Conservation (phyloP, 2,113 vertebrate species). For the Verasper variegatus region DNA sequence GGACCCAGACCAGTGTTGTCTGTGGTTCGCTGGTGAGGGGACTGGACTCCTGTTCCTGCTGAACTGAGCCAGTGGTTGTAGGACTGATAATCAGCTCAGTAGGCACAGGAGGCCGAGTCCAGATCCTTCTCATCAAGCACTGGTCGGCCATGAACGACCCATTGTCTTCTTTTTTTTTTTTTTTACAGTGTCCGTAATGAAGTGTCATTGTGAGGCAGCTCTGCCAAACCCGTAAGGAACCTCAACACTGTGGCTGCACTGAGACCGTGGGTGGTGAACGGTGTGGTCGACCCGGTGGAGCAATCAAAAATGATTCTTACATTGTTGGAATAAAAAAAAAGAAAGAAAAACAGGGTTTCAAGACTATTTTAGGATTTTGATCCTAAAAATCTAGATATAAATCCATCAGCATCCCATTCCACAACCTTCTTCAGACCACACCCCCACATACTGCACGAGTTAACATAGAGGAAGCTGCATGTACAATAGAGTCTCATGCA, state of each 20-base stretch:
- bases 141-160: not conserved
- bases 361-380: slow-evolving; percentile 1
- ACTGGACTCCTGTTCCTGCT: slow-evolving; percentile 99
- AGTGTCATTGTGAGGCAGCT: slow-evolving; percentile 19
- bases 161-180: not conserved
- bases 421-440: not conserved
- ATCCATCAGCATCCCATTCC: slow-evolving; percentile 45
- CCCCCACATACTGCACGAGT: not conserved
- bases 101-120: slow-evolving; percentile 99
- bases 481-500: slow-evolving; percentile 6
- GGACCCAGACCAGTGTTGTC: not conserved
- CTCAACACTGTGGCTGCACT: slow-evolving; percentile 13
- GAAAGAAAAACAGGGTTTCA: not conserved
- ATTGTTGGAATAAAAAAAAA: not conserved
- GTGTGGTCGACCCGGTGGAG: not conserved
- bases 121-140: slow-evolving; percentile 30
- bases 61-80: slow-evolving; percentile 99
- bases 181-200: slow-evolving; percentile 15
- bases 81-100: slow-evolving; percentile 99
- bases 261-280: slow-evolving; percentile 8
- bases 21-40: slow-evolving; percentile 79
- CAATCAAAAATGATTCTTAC: not conserved
- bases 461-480: slow-evolving; percentile 13
- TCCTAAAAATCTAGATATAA: slow-evolving; percentile 27
- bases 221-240: slow-evolving; percentile 39